Base-by-base conservation (phyloP, 2,113 vertebrate genomes). In the Gallinago paraguaiae region DNA sequence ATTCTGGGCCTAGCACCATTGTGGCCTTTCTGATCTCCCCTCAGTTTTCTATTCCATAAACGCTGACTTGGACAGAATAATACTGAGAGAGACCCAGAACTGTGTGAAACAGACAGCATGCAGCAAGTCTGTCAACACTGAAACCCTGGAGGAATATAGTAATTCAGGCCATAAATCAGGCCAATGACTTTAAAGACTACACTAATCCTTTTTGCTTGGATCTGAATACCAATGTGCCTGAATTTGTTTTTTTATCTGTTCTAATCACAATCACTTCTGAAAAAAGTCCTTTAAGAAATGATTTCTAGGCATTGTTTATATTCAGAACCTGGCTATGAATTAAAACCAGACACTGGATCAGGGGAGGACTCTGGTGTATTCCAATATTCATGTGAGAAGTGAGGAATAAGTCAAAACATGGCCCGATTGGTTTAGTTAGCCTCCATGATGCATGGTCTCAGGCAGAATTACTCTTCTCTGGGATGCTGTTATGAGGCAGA, bases 121-220 rank as follows among this genome's bases (percentile, higher is more conserved):
- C 56, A 86, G 72, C 71, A 82, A 86, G 86, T 33, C 70, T 80
- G 72, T 86, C 91, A 90, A 27, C 64, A 72, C 28, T 48, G 31
- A 88, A 90, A 51, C 41, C 61, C 51, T 86, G 28, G 79, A 93
- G 94, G 72, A 88, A 85, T 87, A 56, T 76, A 88, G 79, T 83
- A 96, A 96, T 95, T 95, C 87, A 97, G 81, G 59, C 35, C 63
- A 94, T 96, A 96, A 96, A 97, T 95, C 83, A 97, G 88, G 81
- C 37, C 90, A 86, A 41, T 86, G 83, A 82, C 70, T 91, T 96
- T 82, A 94, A 82, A 86, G 76, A 64, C 27, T 90, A 35, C 76
- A 51, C 14, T 77, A 80, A 74, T 65, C 72, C 15, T 91, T 97
- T 95, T 61, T 75, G 41, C 41, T 95, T 80, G 89, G 76, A 57